Evolutionary conservation across 2,797 vertebrate genomes (phyloP).

Genomic region (Thunnus albacares): DNA sequence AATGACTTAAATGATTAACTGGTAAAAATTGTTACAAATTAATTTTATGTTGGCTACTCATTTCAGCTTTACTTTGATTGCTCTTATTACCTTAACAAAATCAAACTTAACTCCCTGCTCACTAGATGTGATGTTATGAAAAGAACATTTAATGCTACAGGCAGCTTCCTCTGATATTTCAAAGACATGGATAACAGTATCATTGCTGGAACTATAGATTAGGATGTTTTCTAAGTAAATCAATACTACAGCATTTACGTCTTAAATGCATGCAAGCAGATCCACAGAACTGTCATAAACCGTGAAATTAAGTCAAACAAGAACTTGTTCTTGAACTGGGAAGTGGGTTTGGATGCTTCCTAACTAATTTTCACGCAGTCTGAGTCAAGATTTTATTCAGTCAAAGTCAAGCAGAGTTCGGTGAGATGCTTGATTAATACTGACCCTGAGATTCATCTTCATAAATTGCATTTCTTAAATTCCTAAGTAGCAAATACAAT

Average conservation of each 20-base stretch:
- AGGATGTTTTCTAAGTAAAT: neutral
- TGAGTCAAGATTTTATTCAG: neutral
- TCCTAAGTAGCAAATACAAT: neutral
- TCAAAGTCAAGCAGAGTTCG: neutral
- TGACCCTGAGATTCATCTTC: neutral
- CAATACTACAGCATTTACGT: neutral
- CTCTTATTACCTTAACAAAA: neutral
- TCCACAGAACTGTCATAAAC: neutral
- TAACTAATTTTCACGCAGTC: neutral
- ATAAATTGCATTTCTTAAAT: neutral
- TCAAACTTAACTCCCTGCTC: neutral
- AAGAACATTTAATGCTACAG: neutral
- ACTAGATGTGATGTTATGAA: neutral
- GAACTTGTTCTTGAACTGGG: neutral
- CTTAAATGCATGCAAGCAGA: neutral
- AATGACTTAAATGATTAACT: too few species aligned
- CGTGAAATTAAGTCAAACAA: neutral
- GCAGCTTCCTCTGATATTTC: neutral
- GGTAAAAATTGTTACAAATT: neutral
- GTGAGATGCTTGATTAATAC: neutral
- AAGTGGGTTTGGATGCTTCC: conserved; percentile 15
- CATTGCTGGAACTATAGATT: neutral
- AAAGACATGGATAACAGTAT: neutral
- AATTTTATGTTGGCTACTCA: neutral
- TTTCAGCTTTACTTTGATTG: neutral